Percentiles rank a stretch among this genome's conserved stretches.
phyloP scores from a whole-genome alignment of 2,888 invertebrate species.

The Torymus auratus region DNA sequence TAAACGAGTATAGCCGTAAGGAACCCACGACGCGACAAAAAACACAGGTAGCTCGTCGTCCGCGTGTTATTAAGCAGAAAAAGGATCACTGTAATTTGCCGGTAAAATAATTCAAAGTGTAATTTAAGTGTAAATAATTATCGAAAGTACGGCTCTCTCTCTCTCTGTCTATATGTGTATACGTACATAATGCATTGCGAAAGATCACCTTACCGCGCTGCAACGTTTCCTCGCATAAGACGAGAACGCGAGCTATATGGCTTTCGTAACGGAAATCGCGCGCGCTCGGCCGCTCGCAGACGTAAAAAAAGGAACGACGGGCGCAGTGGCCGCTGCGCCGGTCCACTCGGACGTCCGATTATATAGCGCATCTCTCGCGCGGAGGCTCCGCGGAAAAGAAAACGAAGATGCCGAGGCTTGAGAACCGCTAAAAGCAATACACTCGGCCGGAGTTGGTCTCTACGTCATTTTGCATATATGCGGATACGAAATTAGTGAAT shows the following conservation, averaged over 20 bases:
- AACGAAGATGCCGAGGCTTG: not conserved
- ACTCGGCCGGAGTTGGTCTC: slow-evolving; percentile 7
- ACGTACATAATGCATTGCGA: too few relatives aligned
- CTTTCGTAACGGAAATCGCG: slow-evolving; percentile 46
- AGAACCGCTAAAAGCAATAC: slow-evolving; percentile 34
- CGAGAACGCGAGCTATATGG: slow-evolving; percentile 2
- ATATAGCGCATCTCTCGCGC: not conserved
- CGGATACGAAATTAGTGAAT: too few relatives aligned
- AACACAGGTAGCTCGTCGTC: too few relatives aligned
- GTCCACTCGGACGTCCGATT: too few relatives aligned
- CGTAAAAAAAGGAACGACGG: slow-evolving; percentile 9
- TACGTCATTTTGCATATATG: slow-evolving; percentile 23
- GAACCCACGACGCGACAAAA: too few relatives aligned
- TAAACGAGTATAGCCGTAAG: slow-evolving; percentile 2
- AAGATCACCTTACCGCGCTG: too few relatives aligned
- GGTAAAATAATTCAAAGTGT: slow-evolving; percentile 42
- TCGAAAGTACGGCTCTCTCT: slow-evolving; percentile 5
- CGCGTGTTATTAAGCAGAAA: slow-evolving; percentile 13
- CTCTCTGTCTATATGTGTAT: too few relatives aligned
- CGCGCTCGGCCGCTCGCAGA: not conserved
- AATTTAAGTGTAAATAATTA: slow-evolving; percentile 45
- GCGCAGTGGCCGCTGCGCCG: too few relatives aligned
- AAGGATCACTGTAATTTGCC: slow-evolving; percentile 19
- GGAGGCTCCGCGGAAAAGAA: not conserved
- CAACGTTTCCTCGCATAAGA: slow-evolving; percentile 26